A percentile compares a stretch with the other conserved stretches of the same genome.
Conservation (phyloP, 2,888 invertebrate species). For the Entomobrya proxima region DNA sequence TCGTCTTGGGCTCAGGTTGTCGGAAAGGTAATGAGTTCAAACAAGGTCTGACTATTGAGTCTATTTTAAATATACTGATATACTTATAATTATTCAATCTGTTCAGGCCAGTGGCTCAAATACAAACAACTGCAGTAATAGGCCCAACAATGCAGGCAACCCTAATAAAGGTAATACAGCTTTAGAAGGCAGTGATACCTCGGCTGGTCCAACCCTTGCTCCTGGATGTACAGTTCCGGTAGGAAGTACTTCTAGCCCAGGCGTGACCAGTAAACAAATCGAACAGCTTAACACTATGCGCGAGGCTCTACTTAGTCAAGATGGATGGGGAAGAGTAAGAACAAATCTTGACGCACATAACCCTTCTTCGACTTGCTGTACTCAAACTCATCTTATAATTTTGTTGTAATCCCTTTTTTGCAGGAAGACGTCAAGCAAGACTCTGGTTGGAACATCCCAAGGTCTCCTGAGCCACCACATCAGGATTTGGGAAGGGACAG, state of each 20-base stretch:
- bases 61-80: background rate
- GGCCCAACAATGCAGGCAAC: slow-evolving; percentile 80
- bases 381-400: background rate
- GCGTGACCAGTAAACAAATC: slow-evolving; percentile 85
- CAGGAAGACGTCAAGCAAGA: slow-evolving; percentile 96
- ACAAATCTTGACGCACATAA: slow-evolving; percentile 17
- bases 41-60: background rate
- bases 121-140: slow-evolving; percentile 78
- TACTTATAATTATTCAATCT: no score
- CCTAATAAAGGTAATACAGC: slow-evolving; percentile 76
- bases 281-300: slow-evolving; percentile 94
- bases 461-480: slow-evolving; percentile 88
- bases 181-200: slow-evolving; percentile 64
- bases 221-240: slow-evolving; percentile 65
- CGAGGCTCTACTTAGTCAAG: slow-evolving; percentile 92
- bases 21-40: slow-evolving; percentile 76
- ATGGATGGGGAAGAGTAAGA: slow-evolving; percentile 95
- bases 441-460: slow-evolving; percentile 93
- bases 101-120: slow-evolving; percentile 76
- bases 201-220: slow-evolving; percentile 56
- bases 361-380: background rate
- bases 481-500: slow-evolving; percentile 78
- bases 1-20: slow-evolving; percentile 80
- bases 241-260: slow-evolving; percentile 68
- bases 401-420: background rate